Evolutionary conservation across 2,888 invertebrate genomes (phyloP).

Genomic region (Cremastobaeus sp.): DNA sequence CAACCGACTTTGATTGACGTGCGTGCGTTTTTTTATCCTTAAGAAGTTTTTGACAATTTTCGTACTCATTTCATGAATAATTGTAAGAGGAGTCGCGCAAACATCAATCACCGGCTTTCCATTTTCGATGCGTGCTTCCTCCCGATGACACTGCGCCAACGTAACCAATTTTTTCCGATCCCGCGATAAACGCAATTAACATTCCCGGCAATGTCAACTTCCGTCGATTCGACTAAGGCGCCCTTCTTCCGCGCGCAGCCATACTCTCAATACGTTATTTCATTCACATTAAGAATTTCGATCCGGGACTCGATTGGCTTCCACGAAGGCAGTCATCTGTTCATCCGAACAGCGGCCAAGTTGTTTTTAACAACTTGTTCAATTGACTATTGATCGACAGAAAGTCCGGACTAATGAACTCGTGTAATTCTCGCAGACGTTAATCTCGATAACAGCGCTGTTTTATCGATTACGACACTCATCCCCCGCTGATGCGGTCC

Average conservation of each 20-base stretch:
- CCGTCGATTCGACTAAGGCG: too few relatives aligned
- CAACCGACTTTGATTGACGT: slow-evolving; percentile 32
- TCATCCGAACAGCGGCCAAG: slow-evolving; percentile 24
- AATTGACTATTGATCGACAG: slow-evolving; percentile 59
- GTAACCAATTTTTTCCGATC: too few relatives aligned
- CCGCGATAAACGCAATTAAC: too few relatives aligned
- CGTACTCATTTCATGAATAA: background rate
- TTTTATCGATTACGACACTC: slow-evolving; percentile 72
- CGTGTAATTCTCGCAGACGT: slow-evolving; percentile 65
- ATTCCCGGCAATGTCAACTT: too few relatives aligned
- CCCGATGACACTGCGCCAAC: too few relatives aligned
- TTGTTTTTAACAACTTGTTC: slow-evolving; percentile 55
- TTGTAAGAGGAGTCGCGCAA: too few relatives aligned
- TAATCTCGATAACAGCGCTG: slow-evolving; percentile 73
- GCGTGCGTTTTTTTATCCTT: slow-evolving; percentile 10
- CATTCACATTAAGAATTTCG: slow-evolving; percentile 17
- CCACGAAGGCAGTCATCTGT: slow-evolving; percentile 33
- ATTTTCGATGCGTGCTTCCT: too few relatives aligned
- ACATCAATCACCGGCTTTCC: too few relatives aligned
- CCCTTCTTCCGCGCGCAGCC: too few relatives aligned
- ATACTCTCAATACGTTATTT: background rate
- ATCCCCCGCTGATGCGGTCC: slow-evolving; percentile 68
- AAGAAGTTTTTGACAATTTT: slow-evolving; percentile 4
- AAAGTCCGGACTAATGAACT: slow-evolving; percentile 66
- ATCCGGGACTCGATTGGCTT: slow-evolving; percentile 48